Evolutionary conservation across 2,113 vertebrate genomes (phyloP).

Genomic region (Psilopogon haemacephalus): DNA sequence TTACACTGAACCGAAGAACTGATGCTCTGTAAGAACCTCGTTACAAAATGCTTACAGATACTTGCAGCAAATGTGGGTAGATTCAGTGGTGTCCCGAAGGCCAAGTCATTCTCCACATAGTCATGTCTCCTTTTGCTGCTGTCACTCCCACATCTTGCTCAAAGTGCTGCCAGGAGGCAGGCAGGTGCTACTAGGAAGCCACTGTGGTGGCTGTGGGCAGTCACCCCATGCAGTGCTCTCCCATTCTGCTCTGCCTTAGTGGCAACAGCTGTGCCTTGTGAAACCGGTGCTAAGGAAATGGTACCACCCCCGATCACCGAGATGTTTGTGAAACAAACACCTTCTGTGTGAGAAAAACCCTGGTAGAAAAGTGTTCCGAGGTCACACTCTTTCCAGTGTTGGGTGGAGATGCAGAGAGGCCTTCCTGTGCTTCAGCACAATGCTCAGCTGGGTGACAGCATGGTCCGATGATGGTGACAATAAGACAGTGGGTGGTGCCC

Average conservation of each 20-base stretch:
- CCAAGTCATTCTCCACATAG: too few species aligned
- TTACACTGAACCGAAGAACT: rapidly evolving
- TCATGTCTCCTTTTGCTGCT: background rate
- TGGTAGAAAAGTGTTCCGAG: too few species aligned
- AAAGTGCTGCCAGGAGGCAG: background rate
- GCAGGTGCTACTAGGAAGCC: background rate
- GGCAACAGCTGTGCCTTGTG: rapidly evolving
- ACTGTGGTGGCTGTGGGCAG: background rate
- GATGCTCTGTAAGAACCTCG: background rate
- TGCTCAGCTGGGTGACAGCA: rapidly evolving
- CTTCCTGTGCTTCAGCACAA: rapidly evolving
- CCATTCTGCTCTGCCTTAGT: background rate
- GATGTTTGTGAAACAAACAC: background rate
- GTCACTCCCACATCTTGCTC: rapidly evolving
- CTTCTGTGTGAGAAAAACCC: background rate
- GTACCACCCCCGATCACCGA: background rate
- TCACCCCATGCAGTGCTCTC: background rate
- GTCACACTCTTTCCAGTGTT: rapidly evolving
- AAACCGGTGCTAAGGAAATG: rapidly evolving
- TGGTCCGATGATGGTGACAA: rapidly evolving
- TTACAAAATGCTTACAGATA: rapidly evolving
- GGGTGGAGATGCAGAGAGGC: rapidly evolving
- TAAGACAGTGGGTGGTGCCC: background rate
- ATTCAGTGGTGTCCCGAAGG: background rate
- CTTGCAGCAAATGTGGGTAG: rapidly evolving